These are phyloP conservation scores for Athripsodes cinereus DNA, from an alignment of 2,888 invertebrate species.

Conservation along the genomic window DNA sequence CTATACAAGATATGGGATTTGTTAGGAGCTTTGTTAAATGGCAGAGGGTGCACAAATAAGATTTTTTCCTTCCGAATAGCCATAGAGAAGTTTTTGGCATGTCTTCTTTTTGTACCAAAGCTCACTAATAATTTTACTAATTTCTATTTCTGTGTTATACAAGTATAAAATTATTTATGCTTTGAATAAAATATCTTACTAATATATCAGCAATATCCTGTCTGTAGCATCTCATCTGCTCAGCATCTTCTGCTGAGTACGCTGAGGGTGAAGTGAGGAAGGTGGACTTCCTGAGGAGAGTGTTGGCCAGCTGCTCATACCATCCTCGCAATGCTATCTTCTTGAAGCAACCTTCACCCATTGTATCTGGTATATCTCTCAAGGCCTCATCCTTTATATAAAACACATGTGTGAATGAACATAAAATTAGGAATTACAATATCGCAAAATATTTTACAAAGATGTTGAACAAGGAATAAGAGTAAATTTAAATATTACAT, in stretches of 20 bases:
- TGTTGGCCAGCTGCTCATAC: constrained; percentile 70
- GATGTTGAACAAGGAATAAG: no score
- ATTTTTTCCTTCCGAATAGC: no score
- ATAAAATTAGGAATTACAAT: no score
- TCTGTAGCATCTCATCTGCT: constrained; percentile 78
- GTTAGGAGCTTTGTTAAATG: no score
- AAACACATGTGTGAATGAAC: not conserved
- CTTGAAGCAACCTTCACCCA: constrained; percentile 36
- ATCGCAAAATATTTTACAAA: no score
- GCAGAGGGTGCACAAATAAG: no score
- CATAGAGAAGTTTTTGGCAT: no score
- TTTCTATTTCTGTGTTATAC: not conserved
- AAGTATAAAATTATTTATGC: not conserved
- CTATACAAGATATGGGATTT: no score
- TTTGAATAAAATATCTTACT: constrained; percentile 48
- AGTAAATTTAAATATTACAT: no score
- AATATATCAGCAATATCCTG: constrained; percentile 83
- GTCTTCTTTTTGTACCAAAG: no score
- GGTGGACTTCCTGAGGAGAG: constrained; percentile 68
- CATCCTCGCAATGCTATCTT: constrained; percentile 62
- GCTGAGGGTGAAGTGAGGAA: constrained; percentile 61
- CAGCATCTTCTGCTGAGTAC: constrained; percentile 73
- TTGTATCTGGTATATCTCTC: constrained; percentile 36
- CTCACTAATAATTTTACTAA: not conserved
- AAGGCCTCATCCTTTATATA: constrained; percentile 56